phyloP scores from a whole-genome alignment of 2,797 vertebrate genomes.

The Smutsia temminckii region DNA sequence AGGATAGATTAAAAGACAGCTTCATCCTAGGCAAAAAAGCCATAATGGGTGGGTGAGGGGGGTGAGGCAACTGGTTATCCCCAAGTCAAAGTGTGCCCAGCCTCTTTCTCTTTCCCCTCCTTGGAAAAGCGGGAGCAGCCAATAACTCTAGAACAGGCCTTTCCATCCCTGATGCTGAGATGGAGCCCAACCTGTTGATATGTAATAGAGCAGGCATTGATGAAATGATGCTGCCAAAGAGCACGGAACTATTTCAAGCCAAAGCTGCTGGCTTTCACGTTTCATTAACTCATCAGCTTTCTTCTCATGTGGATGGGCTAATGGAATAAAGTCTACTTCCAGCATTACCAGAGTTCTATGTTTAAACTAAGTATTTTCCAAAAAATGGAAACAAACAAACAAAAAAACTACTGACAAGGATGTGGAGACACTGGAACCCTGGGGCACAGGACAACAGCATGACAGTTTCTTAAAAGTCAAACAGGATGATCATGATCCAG shows the following conservation, averaged over 20 bases:
- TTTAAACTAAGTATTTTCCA: background rate
- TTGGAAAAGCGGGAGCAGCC: background rate
- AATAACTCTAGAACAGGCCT: fast-evolving
- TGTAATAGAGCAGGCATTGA: no score
- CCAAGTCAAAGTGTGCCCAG: background rate
- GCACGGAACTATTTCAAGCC: background rate
- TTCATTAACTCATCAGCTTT: background rate
- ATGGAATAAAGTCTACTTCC: background rate
- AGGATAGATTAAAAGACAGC: background rate
- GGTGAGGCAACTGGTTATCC: background rate
- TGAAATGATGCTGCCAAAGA: background rate
- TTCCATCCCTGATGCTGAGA: background rate
- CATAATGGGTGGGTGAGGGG: background rate
- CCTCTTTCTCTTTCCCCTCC: background rate
- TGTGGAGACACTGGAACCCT: background rate
- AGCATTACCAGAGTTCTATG: background rate
- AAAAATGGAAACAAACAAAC: background rate
- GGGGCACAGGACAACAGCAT: no score
- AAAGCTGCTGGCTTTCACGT: background rate
- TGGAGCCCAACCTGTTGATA: no score
- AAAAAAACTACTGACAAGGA: background rate
- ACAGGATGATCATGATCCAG: background rate
- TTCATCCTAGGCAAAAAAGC: background rate
- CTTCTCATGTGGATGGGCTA: background rate
- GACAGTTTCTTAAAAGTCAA: background rate